Conservation (phyloP, 1,140 invertebrate genomes). For the Ceratosolen solmsi region DNA sequence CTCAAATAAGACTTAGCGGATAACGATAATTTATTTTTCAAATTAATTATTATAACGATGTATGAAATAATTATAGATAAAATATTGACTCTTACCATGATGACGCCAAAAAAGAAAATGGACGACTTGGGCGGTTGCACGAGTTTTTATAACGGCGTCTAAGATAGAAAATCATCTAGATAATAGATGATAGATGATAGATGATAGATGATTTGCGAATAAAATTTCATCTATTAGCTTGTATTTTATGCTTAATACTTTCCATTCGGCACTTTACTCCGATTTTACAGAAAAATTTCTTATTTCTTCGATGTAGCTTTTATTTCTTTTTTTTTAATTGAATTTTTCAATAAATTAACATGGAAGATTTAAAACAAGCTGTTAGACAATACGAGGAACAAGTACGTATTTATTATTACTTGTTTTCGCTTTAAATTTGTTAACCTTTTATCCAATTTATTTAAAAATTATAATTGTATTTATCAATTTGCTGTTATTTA, state of each 20-base stretch:
- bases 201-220: neutral
- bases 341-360: slow-evolving; percentile 57
- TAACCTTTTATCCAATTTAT: neutral
- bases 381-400: slow-evolving; percentile 74
- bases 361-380: slow-evolving; percentile 64
- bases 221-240: neutral
- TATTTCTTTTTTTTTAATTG: neutral
- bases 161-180: slow-evolving; percentile 15
- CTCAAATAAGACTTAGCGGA: neutral
- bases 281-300: neutral
- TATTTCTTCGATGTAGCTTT: slow-evolving; percentile 8
- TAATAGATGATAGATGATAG: neutral
- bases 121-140: slow-evolving; percentile 7
- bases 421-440: neutral
- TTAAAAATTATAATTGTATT: neutral
- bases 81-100: slow-evolving; percentile 49
- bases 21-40: neutral
- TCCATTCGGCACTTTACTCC: neutral
- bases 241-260: neutral
- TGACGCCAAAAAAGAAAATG: slow-evolving; percentile 50
- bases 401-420: slow-evolving; percentile 60
- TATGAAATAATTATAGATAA: slow-evolving; percentile 36
- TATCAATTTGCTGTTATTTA: slow-evolving; percentile 51
- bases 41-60: slow-evolving; percentile 32
- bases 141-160: neutral